Percentiles rank a stretch among this genome's conserved stretches.
Evolutionary conservation across 2,113 vertebrate species (phyloP).

Genomic region (Syrmaticus mikado): DNA sequence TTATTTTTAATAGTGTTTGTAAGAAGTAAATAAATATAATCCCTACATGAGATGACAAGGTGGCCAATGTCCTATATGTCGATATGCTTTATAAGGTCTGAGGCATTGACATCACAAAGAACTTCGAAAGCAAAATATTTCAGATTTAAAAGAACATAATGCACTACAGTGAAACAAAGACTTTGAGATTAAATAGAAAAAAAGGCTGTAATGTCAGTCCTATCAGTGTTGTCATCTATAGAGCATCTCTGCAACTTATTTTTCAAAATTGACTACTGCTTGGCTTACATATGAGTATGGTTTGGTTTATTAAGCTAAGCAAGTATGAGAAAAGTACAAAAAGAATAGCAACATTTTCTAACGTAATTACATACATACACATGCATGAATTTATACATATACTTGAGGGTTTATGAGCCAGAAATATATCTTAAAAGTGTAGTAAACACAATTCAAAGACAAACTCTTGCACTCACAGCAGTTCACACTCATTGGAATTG

Average conservation of each 20-base stretch:
- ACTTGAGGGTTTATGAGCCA: too few species aligned
- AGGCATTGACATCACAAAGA: neutral
- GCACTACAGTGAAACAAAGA: neutral
- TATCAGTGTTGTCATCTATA: neutral
- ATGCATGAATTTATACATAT: neutral
- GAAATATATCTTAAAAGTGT: too few species aligned
- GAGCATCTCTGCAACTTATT: neutral
- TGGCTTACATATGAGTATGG: neutral
- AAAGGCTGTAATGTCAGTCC: neutral
- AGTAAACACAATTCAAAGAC: too few species aligned
- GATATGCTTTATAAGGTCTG: neutral
- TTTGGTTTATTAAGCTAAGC: neutral
- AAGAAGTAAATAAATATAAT: neutral
- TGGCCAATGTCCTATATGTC: accelerated
- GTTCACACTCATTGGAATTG: too few species aligned
- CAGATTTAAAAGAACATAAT: neutral
- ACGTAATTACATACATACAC: neutral
- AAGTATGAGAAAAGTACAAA: neutral
- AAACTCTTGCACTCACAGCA: too few species aligned
- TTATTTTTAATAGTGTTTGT: neutral
- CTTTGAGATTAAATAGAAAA: neutral
- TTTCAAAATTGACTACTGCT: neutral
- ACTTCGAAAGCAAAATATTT: neutral
- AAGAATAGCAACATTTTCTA: neutral
- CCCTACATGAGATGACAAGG: neutral